Conservation (phyloP, 2,113 vertebrate species). For the Phylloscopus trochiloides region DNA sequence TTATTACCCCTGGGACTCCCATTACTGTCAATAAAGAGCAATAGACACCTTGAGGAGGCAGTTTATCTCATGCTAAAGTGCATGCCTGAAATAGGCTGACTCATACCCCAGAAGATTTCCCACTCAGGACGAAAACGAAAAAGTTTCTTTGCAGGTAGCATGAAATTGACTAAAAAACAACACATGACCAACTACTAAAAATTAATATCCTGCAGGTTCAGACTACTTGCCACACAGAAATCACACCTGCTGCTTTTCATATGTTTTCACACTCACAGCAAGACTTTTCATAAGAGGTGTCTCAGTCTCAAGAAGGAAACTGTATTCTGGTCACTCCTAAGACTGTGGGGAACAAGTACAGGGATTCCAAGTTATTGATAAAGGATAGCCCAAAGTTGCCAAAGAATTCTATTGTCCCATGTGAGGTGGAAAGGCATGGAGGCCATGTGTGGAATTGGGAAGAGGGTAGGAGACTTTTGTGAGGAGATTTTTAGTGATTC, state of each 20-base stretch:
- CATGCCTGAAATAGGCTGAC: neutral
- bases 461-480: neutral
- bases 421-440: neutral
- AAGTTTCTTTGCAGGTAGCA: neutral
- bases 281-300: neutral
- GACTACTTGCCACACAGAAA: neutral
- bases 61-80: neutral
- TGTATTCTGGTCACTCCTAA: neutral
- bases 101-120: neutral
- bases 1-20: neutral
- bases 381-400: neutral
- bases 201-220: neutral
- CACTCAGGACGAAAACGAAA: neutral
- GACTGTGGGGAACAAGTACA: neutral
- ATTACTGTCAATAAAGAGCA: conserved; percentile 25
- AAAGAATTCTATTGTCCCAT: neutral
- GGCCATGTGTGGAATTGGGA: neutral
- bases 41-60: neutral
- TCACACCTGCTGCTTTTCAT: neutral
- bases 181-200: neutral
- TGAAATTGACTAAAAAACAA: neutral
- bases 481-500: neutral
- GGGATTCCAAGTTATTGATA: neutral
- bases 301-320: neutral
- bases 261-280: neutral